These are phyloP conservation scores for Pteronura brasiliensis DNA, from an alignment of 2,113 vertebrate genomes.

Conservation along the genomic window DNA sequence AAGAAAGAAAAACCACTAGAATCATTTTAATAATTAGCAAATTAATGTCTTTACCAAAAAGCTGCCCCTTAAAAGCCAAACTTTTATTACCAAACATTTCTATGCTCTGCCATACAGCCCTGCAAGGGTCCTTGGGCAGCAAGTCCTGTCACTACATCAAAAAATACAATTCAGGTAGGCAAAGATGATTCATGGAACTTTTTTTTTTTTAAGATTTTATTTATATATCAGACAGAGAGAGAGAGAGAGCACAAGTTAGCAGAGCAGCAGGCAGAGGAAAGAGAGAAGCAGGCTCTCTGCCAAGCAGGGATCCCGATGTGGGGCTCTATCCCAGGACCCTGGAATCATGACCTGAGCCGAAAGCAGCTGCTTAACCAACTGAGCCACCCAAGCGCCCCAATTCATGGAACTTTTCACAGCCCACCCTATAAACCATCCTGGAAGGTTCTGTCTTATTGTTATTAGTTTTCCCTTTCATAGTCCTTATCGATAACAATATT, in stretches of 20 bases:
- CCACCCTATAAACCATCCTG: background rate
- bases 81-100: background rate
- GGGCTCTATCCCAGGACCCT: no score
- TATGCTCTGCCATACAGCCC: background rate
- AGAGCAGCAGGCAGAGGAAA: no score
- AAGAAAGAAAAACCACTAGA: background rate
- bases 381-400: background rate
- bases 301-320: no score
- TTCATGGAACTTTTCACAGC: background rate
- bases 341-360: no score
- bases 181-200: background rate
- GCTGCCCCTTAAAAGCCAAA: background rate
- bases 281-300: no score
- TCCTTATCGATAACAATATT: background rate
- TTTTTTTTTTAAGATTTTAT: background rate
- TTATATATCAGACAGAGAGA: no score
- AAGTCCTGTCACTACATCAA: background rate
- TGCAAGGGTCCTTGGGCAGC: background rate
- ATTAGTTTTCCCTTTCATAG: background rate
- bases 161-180: background rate
- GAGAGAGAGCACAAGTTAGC: no score
- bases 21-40: background rate
- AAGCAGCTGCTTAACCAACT: no score
- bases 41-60: conserved; percentile 27
- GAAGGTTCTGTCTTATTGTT: background rate